Conservation (phyloP, 64 coral and sea anemone species). For the Astreopora myriophthalma region DNA sequence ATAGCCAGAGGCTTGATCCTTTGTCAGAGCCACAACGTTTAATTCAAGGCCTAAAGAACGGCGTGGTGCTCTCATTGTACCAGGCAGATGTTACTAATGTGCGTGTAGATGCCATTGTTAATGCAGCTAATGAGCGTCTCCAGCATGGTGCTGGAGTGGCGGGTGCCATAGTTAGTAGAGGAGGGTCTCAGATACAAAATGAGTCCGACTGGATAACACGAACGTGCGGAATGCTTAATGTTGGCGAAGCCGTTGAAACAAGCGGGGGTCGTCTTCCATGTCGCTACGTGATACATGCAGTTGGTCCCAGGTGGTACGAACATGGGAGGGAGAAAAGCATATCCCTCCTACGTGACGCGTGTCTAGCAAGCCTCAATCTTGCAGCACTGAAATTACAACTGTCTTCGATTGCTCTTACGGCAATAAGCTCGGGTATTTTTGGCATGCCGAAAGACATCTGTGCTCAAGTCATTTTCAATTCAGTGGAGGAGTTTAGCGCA, state of each 20-base stretch:
- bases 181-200: slow-evolving; percentile 42
- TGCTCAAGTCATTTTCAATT: slow-evolving; percentile 78
- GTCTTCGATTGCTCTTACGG: slow-evolving; percentile 69
- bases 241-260: slow-evolving; percentile 30
- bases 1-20: no score
- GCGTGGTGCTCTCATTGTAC: slow-evolving; percentile 30
- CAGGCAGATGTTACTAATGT: slow-evolving; percentile 66
- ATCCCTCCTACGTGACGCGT: neutral
- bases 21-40: neutral
- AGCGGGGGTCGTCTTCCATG: slow-evolving; percentile 32
- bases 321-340: neutral
- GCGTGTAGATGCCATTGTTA: slow-evolving; percentile 59
- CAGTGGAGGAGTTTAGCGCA: slow-evolving; percentile 43
- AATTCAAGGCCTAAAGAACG: slow-evolving; percentile 3
- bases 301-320: slow-evolving; percentile 15
- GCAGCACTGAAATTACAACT: neutral
- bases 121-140: slow-evolving; percentile 47
- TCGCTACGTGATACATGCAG: slow-evolving; percentile 40
- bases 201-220: neutral
- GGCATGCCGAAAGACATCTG: slow-evolving; percentile 75
- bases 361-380: neutral
- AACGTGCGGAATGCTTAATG: neutral
- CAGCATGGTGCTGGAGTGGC: slow-evolving; percentile 28
- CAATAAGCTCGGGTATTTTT: slow-evolving; percentile 67
- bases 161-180: slow-evolving; percentile 38